Evolutionary conservation across 2,888 invertebrate genomes (phyloP), one percentile per base, ranked within the genome.

Genomic region (Clunio marinus): DNA sequence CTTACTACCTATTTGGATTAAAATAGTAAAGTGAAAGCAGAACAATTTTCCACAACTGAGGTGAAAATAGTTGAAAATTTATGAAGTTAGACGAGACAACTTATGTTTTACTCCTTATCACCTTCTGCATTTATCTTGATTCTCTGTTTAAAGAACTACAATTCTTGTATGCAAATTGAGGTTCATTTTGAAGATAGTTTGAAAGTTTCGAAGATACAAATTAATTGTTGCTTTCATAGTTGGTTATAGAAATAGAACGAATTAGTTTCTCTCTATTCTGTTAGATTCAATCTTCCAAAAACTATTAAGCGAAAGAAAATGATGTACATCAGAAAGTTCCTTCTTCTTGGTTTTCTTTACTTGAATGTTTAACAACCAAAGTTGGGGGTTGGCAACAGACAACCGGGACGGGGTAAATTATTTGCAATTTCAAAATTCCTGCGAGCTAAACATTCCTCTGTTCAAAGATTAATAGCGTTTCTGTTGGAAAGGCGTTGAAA

Each of bases 381-480:
- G 41, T 41, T 51, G 51, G 17, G 51, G 24, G 41, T 41, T 41
- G 15, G n/a, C 10, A 41, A 13, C 51, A 51, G 51, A 51, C 51
- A n/a, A 8, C 22, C 2, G 51, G 60, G 32, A 60, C 7, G 17
- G 25, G 5, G 3, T 7, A 60, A 60, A 60, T 58, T 35, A 45
- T 66, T 66, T 66, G 66, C 66, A 55, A 55, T 55, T 66, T 66
- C 35, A 27, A 17, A 55, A 66, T 55, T 66, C 55, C 66, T 32
- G 46, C 32, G 66, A 66, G 22, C 66, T 55, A 22, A 60, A 17
- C 28, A 66, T 66, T 66, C 66, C 55, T 15, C 27, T 65, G 46
- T 41, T 63, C 28, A 55, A 66, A 66, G 66, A 66, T 66, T 66
- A 66, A 66, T 66, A 66, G 66, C 66, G 28, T 28, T 55, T 32